Evolutionary conservation across 2,888 invertebrate species (phyloP).

Genomic region (Eupithecia vulgata): DNA sequence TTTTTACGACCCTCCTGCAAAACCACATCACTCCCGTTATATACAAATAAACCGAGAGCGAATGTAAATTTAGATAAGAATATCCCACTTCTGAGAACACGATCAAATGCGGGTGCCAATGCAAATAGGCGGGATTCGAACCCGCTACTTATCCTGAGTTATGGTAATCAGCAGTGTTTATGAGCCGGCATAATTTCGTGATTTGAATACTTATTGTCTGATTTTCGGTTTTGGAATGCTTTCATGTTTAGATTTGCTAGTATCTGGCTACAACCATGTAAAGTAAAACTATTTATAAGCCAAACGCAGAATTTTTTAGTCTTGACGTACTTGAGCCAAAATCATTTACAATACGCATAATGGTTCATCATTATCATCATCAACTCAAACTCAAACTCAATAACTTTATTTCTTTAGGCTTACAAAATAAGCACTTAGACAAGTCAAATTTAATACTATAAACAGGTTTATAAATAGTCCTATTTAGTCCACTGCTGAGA

Average conservation of each 20-base stretch:
- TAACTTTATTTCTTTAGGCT: no score
- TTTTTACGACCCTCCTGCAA: constrained; percentile 17
- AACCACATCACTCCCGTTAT: constrained; percentile 21
- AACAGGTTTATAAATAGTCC: no score
- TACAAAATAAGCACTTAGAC: no score
- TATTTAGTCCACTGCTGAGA: no score
- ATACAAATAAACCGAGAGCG: constrained; percentile 26
- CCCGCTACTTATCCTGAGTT: constrained; percentile 24
- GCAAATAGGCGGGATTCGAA: constrained; percentile 29
- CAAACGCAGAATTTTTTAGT: background rate
- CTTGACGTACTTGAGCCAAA: no score
- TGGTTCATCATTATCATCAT: no score
- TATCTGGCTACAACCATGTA: background rate
- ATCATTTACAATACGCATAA: no score
- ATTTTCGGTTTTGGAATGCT: background rate
- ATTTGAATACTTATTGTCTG: constrained; percentile 13
- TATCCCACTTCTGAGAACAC: constrained; percentile 32
- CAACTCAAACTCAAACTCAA: no score
- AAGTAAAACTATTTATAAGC: background rate
- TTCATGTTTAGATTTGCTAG: background rate
- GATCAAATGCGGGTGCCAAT: constrained; percentile 29
- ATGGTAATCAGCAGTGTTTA: constrained; percentile 29
- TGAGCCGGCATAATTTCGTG: constrained; percentile 20
- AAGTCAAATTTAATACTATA: no score
- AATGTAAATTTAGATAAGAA: constrained; percentile 34